Evolutionary conservation across 2,113 vertebrate genomes (phyloP).

Genomic region (Heteronetta atricapilla): DNA sequence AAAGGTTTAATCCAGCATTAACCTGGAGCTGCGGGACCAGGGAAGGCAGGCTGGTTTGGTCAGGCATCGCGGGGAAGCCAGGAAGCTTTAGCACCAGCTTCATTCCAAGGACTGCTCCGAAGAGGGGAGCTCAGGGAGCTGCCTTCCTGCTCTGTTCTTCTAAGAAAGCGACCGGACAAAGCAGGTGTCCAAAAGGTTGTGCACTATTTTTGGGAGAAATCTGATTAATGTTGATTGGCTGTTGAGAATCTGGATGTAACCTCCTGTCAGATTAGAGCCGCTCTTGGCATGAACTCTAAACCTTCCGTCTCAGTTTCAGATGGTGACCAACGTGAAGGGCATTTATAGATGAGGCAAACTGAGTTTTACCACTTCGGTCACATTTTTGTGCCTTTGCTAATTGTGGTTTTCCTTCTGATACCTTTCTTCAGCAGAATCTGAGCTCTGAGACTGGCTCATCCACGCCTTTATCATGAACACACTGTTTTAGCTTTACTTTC

Average conservation of each 20-base stretch:
- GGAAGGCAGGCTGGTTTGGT: background rate
- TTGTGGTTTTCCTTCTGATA: background rate
- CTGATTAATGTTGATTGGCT: constrained; percentile 75
- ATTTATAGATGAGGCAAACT: constrained; percentile 29
- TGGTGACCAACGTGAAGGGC: constrained; percentile 54
- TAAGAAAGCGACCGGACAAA: background rate
- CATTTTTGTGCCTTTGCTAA: constrained; percentile 17
- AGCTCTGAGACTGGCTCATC: background rate
- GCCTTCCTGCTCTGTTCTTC: background rate
- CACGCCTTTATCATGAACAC: fast-evolving
- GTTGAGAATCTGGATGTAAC: constrained; percentile 59
- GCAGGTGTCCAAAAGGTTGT: constrained; percentile 72
- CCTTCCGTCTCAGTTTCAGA: constrained; percentile 60
- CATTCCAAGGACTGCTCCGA: background rate
- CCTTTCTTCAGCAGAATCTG: background rate
- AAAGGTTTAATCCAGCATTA: constrained; percentile 13
- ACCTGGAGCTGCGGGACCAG: background rate
- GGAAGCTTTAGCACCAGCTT: background rate
- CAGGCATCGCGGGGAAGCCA: background rate
- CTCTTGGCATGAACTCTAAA: background rate
- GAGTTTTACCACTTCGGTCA: background rate
- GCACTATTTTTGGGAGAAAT: constrained; percentile 76
- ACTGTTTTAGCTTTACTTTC: background rate
- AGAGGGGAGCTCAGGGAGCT: background rate
- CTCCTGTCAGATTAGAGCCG: constrained; percentile 64